A percentile compares a stretch with the other conserved stretches of the same genome.
Evolutionary conservation across 35 echinoderm and acorn worm genomes (phyloP).

Genomic region (Lytechinus variegatus): DNA sequence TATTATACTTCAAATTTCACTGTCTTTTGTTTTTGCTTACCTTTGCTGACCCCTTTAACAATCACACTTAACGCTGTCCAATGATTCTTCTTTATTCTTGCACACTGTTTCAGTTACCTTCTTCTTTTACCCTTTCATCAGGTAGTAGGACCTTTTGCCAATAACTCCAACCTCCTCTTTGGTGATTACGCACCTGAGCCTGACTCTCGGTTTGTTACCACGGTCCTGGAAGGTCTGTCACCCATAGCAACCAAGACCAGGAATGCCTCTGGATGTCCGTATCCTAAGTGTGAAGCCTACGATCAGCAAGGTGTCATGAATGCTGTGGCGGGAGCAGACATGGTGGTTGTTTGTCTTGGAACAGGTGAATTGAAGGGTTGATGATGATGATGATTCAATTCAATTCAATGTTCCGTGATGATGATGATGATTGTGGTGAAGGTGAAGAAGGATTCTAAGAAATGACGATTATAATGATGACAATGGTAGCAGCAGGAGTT

Average conservation of each 20-base stretch:
- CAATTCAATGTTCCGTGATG: no score
- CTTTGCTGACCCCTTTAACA: no score
- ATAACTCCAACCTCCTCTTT: conserved; percentile 60
- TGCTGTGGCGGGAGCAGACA: conserved; percentile 75
- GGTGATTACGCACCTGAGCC: conserved; percentile 77
- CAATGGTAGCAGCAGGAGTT: no score
- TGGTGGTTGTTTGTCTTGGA: conserved; percentile 81
- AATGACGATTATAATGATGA: no score
- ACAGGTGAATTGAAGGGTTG: conserved; percentile 73
- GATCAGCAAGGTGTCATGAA: conserved; percentile 37
- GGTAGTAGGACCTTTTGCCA: conserved; percentile 97
- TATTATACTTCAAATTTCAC: no score
- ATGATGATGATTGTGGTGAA: no score
- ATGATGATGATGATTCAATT: no score
- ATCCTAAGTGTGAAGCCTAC: conserved; percentile 66
- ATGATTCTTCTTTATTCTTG: not conserved
- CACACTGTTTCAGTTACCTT: not conserved
- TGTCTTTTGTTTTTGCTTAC: no score
- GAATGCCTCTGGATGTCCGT: conserved; percentile 69
- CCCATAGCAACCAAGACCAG: conserved; percentile 42
- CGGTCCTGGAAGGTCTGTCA: conserved; percentile 60
- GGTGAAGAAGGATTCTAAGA: no score
- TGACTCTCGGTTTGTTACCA: conserved; percentile 69
- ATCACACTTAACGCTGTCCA: no score
- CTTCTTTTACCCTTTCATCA: not conserved